These are phyloP conservation scores for Fukomys damarensis DNA, from an alignment of 2,113 vertebrate species.

Conservation along the genomic window DNA sequence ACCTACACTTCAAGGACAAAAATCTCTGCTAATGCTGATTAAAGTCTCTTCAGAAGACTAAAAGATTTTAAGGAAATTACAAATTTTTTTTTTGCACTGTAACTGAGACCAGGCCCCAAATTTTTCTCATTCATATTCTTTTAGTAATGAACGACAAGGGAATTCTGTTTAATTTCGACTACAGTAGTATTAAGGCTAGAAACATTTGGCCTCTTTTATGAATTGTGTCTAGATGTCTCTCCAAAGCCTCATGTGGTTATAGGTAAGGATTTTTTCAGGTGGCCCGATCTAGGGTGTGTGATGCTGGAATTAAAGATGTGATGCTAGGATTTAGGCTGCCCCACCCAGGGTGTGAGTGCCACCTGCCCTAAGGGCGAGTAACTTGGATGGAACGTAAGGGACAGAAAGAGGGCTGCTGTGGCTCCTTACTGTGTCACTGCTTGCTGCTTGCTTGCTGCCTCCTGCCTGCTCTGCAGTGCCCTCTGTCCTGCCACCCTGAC, in stretches of 20 bases:
- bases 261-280: neutral
- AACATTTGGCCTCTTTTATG: neutral
- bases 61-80: conserved; percentile 61
- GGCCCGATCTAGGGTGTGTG: neutral
- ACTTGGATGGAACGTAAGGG: neutral
- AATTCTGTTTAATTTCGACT: conserved; percentile 24
- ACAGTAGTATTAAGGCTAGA: neutral
- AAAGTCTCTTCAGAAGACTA: conserved; percentile 7
- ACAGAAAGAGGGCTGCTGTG: neutral
- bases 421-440: neutral
- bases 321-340: neutral
- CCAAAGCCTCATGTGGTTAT: neutral
- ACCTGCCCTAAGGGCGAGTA: neutral
- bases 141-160: conserved; percentile 30
- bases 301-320: neutral
- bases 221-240: neutral
- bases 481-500: neutral
- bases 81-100: neutral
- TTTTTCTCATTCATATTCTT: neutral
- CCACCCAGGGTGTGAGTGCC: neutral
- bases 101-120: neutral
- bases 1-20: neutral
- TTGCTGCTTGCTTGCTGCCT: neutral
- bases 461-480: neutral
- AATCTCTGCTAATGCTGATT: conserved; percentile 3